phyloP scores from a whole-genome alignment of 1,140 invertebrate genomes.

The Drosophila tropicalis region DNA sequence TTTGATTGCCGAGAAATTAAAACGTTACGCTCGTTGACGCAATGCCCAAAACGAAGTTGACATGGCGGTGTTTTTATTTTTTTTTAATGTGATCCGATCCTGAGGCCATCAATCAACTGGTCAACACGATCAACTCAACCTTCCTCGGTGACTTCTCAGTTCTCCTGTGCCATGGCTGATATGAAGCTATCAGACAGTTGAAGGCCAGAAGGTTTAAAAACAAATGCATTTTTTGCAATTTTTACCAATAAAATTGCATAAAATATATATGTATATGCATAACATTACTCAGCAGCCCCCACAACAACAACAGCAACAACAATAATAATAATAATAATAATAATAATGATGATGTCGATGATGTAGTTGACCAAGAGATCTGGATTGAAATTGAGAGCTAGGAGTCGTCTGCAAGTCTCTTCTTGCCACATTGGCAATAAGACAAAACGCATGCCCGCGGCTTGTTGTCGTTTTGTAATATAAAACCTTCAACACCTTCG shows the following conservation, averaged over 20 bases:
- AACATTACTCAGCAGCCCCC: slow-evolving; percentile 48
- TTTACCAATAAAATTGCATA: slow-evolving; percentile 74
- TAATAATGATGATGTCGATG: not conserved
- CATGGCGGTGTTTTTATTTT: slow-evolving; percentile 47
- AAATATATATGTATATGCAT: slow-evolving; percentile 59
- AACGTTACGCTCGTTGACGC: slow-evolving; percentile 77
- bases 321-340: not conserved
- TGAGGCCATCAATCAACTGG: slow-evolving; percentile 63
- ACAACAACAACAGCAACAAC: not conserved
- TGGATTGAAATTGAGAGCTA: slow-evolving; percentile 5
- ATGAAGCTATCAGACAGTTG: slow-evolving; percentile 29
- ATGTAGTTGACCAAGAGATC: not conserved
- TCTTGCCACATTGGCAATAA: slow-evolving; percentile 7
- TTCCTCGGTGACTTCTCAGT: not conserved
- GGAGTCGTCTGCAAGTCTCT: slow-evolving; percentile 2
- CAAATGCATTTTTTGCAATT: slow-evolving; percentile 49
- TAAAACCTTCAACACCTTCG: slow-evolving; percentile 77
- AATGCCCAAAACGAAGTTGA: slow-evolving; percentile 73
- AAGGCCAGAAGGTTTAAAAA: slow-evolving; percentile 28
- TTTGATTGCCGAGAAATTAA: slow-evolving; percentile 81
- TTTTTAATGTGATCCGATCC: slow-evolving; percentile 49
- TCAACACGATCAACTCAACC: slow-evolving; percentile 27
- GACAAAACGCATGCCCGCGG: slow-evolving; percentile 47
- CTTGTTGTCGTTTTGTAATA: slow-evolving; percentile 31
- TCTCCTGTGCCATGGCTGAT: not conserved